Base-by-base conservation (phyloP, 37 sponge, comb jelly and placozoan genomes). In the Petrosia ficiformis region DNA sequence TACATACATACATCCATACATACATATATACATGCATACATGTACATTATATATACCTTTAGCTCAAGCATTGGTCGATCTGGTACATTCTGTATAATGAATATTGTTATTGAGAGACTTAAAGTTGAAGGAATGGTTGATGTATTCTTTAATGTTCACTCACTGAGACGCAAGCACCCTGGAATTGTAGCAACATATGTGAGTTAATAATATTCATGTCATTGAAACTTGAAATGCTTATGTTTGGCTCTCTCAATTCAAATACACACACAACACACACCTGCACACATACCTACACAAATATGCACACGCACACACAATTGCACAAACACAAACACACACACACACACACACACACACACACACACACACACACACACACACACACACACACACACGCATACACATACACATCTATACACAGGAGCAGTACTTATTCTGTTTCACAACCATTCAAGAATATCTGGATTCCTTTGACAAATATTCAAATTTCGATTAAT, bases 401-500 rank as follows among this genome's bases (percentile, higher is more conserved):
- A n/a, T n/a, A n/a, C n/a, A n/a, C n/a, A n/a, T n/a, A n/a, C n/a
- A n/a, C n/a, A n/a, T n/a, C n/a, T n/a, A n/a, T n/a, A n/a, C n/a
- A n/a, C 34, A 93, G 93, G 93, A 80, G 11, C 82, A 84, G 41
- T 88, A 83, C 75, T 58, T 43, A 78, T 88, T 93, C 67, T 79
- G 84, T 26, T 93, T 85, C 60, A 65, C 77, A 25, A 81, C 93
- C 30, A 61, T 88, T 0, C 44, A 84, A 65, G 93, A 93, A 69
- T 93, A 79, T 58, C 79, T 93, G 60, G 89, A 88, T 37, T 93
- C 93, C 6, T 93, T 93, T 42, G 89, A 93, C 37, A 76, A 77
- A 38, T 93, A 93, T 65, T 38, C 87, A 24, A 93, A 93, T 56
- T 93, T 93, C 67, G 85, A 93, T 68, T 89, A 54, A 84, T 19